Conservation (phyloP, 1,140 invertebrate genomes). For the Linepithema humile region DNA sequence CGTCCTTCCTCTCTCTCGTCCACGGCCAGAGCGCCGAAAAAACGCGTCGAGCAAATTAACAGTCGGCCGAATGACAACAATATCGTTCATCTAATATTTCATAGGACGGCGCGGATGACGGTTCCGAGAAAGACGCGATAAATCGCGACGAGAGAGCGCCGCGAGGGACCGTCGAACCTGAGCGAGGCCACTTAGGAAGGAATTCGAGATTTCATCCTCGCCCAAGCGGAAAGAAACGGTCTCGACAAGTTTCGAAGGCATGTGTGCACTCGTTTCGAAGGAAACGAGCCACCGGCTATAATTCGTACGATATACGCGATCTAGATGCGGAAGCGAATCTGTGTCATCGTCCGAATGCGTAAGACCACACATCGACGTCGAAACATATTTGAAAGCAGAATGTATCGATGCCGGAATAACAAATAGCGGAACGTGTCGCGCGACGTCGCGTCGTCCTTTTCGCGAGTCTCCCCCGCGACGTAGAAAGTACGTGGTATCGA, state of each 20-base stretch:
- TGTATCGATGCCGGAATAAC: conserved; percentile 27
- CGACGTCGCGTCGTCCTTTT: conserved; percentile 2
- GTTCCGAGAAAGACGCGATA: conserved; percentile 41
- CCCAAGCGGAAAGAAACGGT: neutral
- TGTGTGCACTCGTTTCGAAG: neutral
- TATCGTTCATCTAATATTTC: conserved; percentile 59
- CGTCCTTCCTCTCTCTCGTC: neutral
- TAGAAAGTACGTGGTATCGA: conserved; percentile 72
- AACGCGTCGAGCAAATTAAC: neutral
- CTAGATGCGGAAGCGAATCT: neutral
- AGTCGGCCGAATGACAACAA: conserved; percentile 67
- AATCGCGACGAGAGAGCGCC: conserved; percentile 29
- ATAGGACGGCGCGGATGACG: conserved; percentile 22
- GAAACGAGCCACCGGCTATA: neutral
- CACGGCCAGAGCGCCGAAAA: neutral
- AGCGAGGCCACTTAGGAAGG: conserved; percentile 16
- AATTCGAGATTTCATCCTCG: conserved; percentile 42
- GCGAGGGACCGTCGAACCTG: conserved; percentile 25
- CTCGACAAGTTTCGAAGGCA: conserved; percentile 12
- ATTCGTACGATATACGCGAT: neutral
- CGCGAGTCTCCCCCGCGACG: neutral
- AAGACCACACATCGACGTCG: neutral
- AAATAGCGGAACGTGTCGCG: conserved; percentile 56
- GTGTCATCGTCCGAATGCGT: neutral
- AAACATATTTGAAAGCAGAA: neutral